Percentiles rank a stretch among this genome's conserved stretches.
These are phyloP conservation scores for Thelaira solivaga DNA, from an alignment of 2,888 invertebrate species.

Conservation along the genomic window DNA sequence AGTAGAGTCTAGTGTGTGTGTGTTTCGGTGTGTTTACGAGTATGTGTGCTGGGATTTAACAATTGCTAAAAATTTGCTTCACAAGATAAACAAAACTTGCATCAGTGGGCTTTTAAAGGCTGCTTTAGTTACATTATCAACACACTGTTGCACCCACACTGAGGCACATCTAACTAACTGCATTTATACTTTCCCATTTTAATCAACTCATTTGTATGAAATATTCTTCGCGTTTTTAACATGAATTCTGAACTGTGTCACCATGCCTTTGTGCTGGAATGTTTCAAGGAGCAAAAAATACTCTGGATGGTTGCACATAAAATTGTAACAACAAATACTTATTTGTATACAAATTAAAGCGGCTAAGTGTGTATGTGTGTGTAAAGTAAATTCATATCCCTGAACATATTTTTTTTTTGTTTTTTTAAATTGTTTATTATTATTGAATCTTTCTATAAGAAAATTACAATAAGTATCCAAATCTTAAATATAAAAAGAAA, in stretches of 20 bases:
- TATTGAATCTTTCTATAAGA: too few relatives aligned
- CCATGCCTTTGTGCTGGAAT: conserved; percentile 53
- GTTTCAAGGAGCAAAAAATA: neutral
- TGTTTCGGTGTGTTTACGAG: too few relatives aligned
- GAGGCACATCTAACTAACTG: too few relatives aligned
- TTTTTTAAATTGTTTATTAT: too few relatives aligned
- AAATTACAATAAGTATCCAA: too few relatives aligned
- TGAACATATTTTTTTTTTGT: too few relatives aligned
- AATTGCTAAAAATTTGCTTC: conserved; percentile 8
- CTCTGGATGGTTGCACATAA: neutral
- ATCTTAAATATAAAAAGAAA: too few relatives aligned
- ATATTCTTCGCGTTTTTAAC: conserved; percentile 49
- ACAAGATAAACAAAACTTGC: neutral
- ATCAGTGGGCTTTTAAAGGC: neutral
- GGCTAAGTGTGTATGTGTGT: neutral
- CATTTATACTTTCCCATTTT: neutral
- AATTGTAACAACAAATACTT: neutral
- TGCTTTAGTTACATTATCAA: conserved; percentile 15
- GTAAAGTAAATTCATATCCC: too few relatives aligned
- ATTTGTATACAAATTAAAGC: neutral
- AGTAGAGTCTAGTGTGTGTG: too few relatives aligned
- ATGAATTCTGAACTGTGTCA: conserved; percentile 57
- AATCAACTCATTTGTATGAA: conserved; percentile 51
- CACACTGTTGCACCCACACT: neutral
- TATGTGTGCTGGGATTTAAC: neutral